Conservation (phyloP, 2,888 invertebrate genomes). For the Pandemis cinnamomeana region DNA sequence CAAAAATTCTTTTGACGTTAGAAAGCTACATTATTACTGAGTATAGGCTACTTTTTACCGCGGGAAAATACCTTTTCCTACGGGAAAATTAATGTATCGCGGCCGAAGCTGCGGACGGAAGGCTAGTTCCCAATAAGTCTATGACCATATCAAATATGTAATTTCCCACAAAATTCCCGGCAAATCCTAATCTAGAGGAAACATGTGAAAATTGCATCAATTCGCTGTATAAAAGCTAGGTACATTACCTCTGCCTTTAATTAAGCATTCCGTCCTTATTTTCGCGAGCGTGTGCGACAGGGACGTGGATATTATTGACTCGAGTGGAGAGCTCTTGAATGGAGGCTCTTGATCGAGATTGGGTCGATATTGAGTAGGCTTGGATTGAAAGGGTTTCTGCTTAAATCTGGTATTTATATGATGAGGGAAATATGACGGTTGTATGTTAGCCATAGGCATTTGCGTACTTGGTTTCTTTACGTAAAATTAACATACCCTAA, state of each 20-base stretch:
- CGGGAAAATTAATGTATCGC: no score
- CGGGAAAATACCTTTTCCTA: no score
- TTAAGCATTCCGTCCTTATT: constrained; percentile 22
- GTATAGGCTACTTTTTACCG: no score
- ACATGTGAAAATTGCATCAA: neutral
- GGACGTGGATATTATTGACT: constrained; percentile 18
- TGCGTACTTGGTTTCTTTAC: neutral
- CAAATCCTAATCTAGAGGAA: no score
- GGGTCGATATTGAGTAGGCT: constrained; percentile 27
- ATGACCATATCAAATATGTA: no score
- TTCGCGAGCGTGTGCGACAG: constrained; percentile 15
- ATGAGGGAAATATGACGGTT: neutral
- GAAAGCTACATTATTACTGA: no score
- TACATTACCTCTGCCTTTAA: constrained; percentile 3
- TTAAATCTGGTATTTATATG: constrained; percentile 15
- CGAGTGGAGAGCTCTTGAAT: constrained; percentile 21
- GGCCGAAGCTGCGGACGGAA: no score
- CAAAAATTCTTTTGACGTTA: no score
- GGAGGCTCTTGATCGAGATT: constrained; percentile 24
- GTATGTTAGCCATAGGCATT: neutral
- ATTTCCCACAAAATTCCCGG: no score
- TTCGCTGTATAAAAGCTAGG: no score
- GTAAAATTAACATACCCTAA: neutral
- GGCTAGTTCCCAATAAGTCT: no score
- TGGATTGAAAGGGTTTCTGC: constrained; percentile 22